phyloP scores from a whole-genome alignment of 2,113 vertebrate genomes.

The Onychorhynchus coronatus region DNA sequence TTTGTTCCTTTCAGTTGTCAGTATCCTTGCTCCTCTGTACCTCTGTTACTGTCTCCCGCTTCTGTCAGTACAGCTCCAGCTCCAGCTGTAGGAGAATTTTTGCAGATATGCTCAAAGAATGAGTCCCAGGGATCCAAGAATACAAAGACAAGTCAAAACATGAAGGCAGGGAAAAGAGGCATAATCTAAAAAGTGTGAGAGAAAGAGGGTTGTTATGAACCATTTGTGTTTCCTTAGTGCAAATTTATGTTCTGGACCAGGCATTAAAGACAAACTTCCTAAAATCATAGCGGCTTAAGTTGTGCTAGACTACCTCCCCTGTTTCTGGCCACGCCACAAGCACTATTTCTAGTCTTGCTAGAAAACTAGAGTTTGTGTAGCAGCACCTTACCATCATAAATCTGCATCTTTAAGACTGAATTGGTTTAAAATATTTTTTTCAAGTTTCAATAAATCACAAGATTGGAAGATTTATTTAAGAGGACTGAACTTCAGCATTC shows the following conservation, averaged over 20 bases:
- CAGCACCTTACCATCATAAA: background rate
- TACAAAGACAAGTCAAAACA: background rate
- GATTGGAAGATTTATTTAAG: background rate
- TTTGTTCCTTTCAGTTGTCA: background rate
- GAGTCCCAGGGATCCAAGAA: background rate
- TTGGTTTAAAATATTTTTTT: background rate
- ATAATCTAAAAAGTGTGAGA: background rate
- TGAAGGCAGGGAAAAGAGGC: background rate
- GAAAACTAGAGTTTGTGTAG: background rate
- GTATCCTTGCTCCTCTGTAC: background rate
- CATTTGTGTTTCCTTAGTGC: background rate
- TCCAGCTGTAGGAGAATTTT: constrained; percentile 7
- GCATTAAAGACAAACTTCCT: background rate
- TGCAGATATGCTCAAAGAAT: background rate
- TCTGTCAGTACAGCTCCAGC: background rate
- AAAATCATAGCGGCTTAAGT: background rate
- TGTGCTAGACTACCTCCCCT: background rate
- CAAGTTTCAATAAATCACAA: background rate
- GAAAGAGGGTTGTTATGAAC: background rate
- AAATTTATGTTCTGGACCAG: background rate
- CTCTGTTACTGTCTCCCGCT: background rate
- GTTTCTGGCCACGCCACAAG: background rate
- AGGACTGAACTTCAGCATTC: background rate
- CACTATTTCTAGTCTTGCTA: background rate
- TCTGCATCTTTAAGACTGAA: background rate